These are phyloP conservation scores for Gari tellinella DNA, from an alignment of 2,888 invertebrate genomes.

Conservation along the genomic window DNA sequence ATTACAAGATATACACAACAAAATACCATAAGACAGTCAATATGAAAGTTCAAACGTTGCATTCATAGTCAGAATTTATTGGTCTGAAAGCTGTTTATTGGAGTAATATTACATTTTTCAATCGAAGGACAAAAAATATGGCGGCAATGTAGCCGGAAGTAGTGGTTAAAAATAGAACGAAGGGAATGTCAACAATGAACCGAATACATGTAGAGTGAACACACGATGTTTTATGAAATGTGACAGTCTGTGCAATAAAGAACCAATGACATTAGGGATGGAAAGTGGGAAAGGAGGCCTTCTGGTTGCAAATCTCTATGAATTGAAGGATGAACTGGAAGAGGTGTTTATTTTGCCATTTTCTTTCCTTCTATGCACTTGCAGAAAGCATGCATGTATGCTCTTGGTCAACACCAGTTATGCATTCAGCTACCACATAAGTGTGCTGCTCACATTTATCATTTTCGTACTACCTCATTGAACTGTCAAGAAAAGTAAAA, in stretches of 20 bases:
- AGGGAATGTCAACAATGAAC: conserved; percentile 52
- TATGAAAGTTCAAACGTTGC: no score
- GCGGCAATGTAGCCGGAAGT: conserved; percentile 60
- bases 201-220: conserved; percentile 23
- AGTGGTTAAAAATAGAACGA: conserved; percentile 56
- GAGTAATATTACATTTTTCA: conserved; percentile 21
- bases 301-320: conserved; percentile 72
- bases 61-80: no score
- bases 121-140: conserved; percentile 54
- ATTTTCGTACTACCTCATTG: no score
- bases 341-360: conserved; percentile 82
- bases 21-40: no score
- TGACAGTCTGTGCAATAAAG: conserved; percentile 2
- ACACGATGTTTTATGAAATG: conserved; percentile 3
- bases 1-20: no score
- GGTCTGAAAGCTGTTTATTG: neutral
- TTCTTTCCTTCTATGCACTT: no score
- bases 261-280: conserved; percentile 30
- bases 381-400: no score
- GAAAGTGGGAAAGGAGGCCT: conserved; percentile 60
- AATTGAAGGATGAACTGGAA: conserved; percentile 77
- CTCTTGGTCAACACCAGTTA: no score
- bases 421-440: no score
- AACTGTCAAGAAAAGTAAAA: no score
- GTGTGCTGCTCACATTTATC: no score